Conservation (phyloP, 2,888 invertebrate genomes). For the Polietes domitor region DNA sequence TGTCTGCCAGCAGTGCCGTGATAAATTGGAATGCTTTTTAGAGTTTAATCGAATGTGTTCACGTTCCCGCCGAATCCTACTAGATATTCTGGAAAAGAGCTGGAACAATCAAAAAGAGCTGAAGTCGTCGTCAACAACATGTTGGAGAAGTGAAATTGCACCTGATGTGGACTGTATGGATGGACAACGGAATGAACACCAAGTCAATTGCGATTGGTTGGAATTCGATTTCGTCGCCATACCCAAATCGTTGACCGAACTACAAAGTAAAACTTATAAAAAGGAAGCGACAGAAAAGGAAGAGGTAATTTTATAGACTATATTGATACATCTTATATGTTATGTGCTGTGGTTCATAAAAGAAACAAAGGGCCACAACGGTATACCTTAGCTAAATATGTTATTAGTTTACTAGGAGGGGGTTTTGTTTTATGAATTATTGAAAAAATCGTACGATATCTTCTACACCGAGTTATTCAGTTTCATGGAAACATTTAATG, state of each 20-base stretch:
- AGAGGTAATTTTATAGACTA: slow-evolving; percentile 37
- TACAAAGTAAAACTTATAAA: background rate
- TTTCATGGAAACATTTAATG: too few relatives aligned
- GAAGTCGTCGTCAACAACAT: background rate
- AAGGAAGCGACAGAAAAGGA: slow-evolving; percentile 41
- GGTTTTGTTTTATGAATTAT: too few relatives aligned
- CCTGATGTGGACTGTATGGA: background rate
- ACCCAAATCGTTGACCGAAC: background rate
- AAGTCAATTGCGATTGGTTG: slow-evolving; percentile 27
- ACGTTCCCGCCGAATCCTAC: slow-evolving; percentile 70
- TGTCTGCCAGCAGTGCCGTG: slow-evolving; percentile 73
- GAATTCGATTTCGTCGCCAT: slow-evolving; percentile 19
- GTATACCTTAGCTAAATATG: too few relatives aligned
- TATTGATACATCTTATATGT: too few relatives aligned
- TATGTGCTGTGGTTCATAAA: too few relatives aligned
- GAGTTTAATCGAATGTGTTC: slow-evolving; percentile 75
- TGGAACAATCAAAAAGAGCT: background rate
- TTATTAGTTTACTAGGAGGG: too few relatives aligned
- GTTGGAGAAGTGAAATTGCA: background rate
- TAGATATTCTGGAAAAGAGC: slow-evolving; percentile 47
- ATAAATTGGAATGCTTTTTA: slow-evolving; percentile 72
- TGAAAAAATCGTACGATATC: too few relatives aligned
- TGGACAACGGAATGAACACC: background rate
- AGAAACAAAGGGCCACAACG: too few relatives aligned
- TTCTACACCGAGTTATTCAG: too few relatives aligned